These are phyloP conservation scores for Meandrina meandrites DNA, from an alignment of 92 coral and sea anemone genomes.

Conservation along the genomic window DNA sequence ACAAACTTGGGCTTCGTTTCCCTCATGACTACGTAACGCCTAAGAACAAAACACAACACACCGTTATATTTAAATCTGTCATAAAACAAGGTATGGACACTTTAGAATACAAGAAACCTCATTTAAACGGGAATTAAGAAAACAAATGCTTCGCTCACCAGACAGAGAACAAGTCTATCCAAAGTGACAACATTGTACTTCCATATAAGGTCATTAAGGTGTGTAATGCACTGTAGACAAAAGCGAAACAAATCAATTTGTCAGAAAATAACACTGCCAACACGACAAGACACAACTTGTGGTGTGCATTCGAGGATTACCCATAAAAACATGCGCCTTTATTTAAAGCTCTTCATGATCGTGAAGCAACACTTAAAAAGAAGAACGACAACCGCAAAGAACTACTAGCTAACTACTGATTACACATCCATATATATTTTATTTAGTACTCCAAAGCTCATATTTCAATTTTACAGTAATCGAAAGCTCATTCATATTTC, in stretches of 20 bases:
- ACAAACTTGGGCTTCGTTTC: conserved; percentile 97
- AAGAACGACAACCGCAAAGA: no score
- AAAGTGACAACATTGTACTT: conserved; percentile 93
- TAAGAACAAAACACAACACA: conserved; percentile 14
- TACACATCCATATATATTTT: no score
- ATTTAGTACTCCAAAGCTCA: no score
- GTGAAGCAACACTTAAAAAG: no score
- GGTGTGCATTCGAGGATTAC: neutral
- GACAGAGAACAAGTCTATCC: conserved; percentile 84
- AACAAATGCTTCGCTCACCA: conserved; percentile 60
- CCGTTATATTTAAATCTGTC: neutral
- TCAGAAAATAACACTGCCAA: neutral
- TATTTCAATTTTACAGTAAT: no score
- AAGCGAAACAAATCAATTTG: neutral
- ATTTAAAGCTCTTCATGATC: no score
- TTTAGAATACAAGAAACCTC: neutral
- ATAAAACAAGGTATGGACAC: neutral
- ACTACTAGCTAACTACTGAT: no score
- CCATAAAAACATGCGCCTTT: no score
- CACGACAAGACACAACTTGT: neutral
- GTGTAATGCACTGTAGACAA: conserved; percentile 73
- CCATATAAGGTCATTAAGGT: conserved; percentile 94
- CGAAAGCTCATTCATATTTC: no score
- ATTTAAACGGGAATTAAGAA: neutral
- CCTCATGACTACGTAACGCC: conserved; percentile 95